Percentiles rank a stretch among this genome's conserved stretches.
Conservation (phyloP, 1,140 invertebrate species). For the Vanessa atalanta region DNA sequence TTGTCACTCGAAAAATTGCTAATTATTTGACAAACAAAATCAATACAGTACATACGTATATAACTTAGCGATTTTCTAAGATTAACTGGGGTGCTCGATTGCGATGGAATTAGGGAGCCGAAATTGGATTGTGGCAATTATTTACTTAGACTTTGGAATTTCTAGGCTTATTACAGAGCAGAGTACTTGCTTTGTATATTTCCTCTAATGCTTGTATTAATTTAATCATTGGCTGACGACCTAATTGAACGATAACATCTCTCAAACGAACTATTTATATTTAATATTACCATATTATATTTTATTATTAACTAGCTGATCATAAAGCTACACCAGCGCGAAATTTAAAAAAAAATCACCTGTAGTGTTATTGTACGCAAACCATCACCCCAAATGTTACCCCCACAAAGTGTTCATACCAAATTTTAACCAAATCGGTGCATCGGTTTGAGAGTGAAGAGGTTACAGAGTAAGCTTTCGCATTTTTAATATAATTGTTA, state of each 20-base stretch:
- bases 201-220: neutral
- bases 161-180: slow-evolving; percentile 14
- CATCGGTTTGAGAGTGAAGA: too few species aligned
- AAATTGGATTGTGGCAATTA: slow-evolving; percentile 23
- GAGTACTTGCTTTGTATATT: neutral
- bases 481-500: too few species aligned
- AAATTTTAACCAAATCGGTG: too few species aligned
- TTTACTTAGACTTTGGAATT: slow-evolving; percentile 19
- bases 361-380: too few species aligned
- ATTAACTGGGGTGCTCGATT: slow-evolving; percentile 19
- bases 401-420: too few species aligned
- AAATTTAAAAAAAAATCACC: too few species aligned
- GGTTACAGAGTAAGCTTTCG: too few species aligned
- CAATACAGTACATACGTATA: neutral
- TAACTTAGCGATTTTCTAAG: neutral
- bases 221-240: neutral
- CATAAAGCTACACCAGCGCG: too few species aligned
- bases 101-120: slow-evolving; percentile 8
- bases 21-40: neutral
- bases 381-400: too few species aligned
- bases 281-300: neutral
- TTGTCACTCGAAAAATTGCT: too few species aligned
- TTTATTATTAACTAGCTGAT: too few species aligned
- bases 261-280: neutral
- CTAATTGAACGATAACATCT: neutral